Evolutionary conservation across 2,113 vertebrate species (phyloP).

Genomic region (Arizona elegans): DNA sequence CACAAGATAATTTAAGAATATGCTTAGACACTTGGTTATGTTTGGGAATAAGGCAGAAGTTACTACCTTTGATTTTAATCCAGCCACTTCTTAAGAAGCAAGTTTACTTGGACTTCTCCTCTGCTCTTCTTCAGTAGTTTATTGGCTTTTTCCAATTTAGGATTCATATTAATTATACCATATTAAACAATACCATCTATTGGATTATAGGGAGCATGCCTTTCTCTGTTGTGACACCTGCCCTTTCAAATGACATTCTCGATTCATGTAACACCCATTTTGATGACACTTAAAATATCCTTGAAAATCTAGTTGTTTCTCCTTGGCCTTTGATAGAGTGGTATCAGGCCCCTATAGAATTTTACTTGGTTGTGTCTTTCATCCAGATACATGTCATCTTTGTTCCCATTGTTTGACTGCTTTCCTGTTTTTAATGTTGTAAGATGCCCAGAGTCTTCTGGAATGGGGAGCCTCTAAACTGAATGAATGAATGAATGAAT

Average conservation of each 20-base stretch:
- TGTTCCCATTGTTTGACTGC: neutral
- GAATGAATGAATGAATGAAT: neutral
- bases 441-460: neutral
- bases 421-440: neutral
- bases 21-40: neutral
- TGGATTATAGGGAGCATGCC: neutral
- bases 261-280: neutral
- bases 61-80: neutral
- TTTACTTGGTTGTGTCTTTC: neutral
- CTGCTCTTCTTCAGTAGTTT: neutral
- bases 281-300: neutral
- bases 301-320: neutral
- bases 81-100: neutral
- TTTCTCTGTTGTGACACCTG: neutral
- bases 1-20: neutral
- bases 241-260: neutral
- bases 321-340: neutral
- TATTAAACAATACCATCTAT: neutral
- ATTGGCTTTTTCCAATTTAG: neutral
- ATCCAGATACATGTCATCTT: neutral
- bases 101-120: neutral
- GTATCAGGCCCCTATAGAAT: neutral
- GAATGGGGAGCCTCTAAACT: neutral
- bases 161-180: neutral
- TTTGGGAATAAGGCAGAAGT: neutral